A percentile compares a stretch with the other conserved stretches of the same genome.
These are phyloP conservation scores for Montifringilla adamsi DNA, from an alignment of 2,113 vertebrate species.

Conservation along the genomic window DNA sequence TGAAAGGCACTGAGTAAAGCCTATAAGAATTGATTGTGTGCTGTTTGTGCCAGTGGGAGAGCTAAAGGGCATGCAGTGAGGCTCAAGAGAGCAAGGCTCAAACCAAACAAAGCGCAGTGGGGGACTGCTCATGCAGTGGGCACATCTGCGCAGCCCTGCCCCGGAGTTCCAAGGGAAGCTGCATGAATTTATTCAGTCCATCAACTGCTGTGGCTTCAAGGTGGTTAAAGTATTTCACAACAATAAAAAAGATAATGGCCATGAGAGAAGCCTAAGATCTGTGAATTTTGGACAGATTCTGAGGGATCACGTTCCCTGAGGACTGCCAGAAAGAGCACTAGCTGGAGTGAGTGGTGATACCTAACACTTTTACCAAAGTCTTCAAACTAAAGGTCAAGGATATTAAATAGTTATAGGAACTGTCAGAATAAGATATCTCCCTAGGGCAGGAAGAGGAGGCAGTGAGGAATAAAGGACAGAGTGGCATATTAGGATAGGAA, in stretches of 20 bases:
- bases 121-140: neutral
- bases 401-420: neutral
- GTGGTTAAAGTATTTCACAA: neutral
- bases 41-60: neutral
- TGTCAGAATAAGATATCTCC: neutral
- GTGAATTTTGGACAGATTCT: neutral
- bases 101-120: neutral
- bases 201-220: neutral
- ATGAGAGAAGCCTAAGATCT: neutral
- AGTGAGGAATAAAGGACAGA: neutral
- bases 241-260: neutral
- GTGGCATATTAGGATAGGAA: neutral
- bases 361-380: neutral
- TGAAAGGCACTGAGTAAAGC: neutral
- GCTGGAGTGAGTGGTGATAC: neutral
- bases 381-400: neutral
- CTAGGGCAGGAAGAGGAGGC: neutral
- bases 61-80: neutral
- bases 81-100: neutral
- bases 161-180: neutral
- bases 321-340: neutral
- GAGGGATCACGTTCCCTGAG: neutral
- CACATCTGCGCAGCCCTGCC: neutral
- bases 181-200: neutral
- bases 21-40: neutral